Evolutionary conservation across 64 coral and sea anemone genomes (phyloP).

Genomic region (Platygyra sinensis): DNA sequence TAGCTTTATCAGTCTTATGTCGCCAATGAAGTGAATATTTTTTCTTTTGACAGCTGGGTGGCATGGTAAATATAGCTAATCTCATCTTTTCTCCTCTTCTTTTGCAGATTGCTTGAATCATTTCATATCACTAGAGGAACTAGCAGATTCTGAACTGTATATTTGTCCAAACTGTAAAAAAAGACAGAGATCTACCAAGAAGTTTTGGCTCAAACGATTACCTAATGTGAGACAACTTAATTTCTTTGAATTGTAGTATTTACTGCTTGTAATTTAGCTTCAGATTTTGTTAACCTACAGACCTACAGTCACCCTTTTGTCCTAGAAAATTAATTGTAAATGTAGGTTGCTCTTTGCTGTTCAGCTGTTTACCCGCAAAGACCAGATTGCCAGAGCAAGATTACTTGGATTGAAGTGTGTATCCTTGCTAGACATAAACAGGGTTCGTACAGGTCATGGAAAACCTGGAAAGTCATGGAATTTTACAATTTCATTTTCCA

Average conservation of each 20-base stretch:
- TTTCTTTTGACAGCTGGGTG: no score
- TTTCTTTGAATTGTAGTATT: background rate
- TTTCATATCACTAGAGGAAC: slow-evolving; percentile 88
- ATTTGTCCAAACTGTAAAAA: slow-evolving; percentile 95
- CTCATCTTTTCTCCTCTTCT: background rate
- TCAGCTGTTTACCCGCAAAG: no score
- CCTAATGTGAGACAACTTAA: slow-evolving; percentile 82
- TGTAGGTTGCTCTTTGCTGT: no score
- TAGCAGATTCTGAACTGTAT: slow-evolving; percentile 94
- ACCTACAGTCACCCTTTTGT: no score
- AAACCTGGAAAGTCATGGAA: no score
- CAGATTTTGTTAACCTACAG: background rate
- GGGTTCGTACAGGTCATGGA: no score
- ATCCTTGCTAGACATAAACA: no score
- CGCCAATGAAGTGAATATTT: background rate
- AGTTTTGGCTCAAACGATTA: slow-evolving; percentile 90
- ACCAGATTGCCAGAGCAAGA: no score
- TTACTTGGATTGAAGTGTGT: no score
- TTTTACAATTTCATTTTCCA: no score
- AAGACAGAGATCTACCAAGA: slow-evolving; percentile 94
- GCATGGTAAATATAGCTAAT: background rate
- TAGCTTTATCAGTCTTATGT: no score
- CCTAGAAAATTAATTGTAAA: no score
- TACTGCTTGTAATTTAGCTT: background rate
- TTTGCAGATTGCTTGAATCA: slow-evolving; percentile 93